Percentiles rank a stretch among this genome's conserved stretches.
Conservation (phyloP, 2,113 vertebrate species). For the Mus spicilegus region DNA sequence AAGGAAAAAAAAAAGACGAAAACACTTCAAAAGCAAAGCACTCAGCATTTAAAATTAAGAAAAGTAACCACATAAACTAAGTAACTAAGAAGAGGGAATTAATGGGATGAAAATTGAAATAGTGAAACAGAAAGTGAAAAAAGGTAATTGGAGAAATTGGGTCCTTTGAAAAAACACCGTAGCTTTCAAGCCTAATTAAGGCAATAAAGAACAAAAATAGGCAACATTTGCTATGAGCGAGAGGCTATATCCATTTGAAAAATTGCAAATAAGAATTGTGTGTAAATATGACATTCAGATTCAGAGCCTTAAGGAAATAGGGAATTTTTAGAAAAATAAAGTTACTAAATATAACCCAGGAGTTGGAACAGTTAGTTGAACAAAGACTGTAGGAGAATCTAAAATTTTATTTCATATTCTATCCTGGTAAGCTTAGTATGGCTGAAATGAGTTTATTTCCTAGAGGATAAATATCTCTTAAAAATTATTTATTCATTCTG, state of each 20-base stretch:
- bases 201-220: background rate
- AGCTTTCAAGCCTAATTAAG: slow-evolving; percentile 9
- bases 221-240: background rate
- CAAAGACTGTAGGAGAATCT: background rate
- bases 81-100: slow-evolving; percentile 6
- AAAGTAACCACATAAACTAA: background rate
- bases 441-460: background rate
- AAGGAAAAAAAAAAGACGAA: slow-evolving; percentile 44
- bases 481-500: background rate
- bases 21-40: slow-evolving; percentile 16
- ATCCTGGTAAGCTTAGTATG: background rate
- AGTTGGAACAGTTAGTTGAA: background rate
- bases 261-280: background rate
- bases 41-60: background rate
- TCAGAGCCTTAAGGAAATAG: background rate
- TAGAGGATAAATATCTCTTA: background rate
- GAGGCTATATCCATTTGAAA: background rate
- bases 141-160: slow-evolving; percentile 24
- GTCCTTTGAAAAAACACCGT: slow-evolving; percentile 15
- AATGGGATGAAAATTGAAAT: slow-evolving; percentile 29
- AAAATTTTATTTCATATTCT: background rate
- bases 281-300: background rate
- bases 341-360: background rate
- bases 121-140: slow-evolving; percentile 29
- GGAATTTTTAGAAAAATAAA: background rate